These are phyloP conservation scores for Parotia lawesii DNA, from an alignment of 2,113 vertebrate species.

Conservation along the genomic window DNA sequence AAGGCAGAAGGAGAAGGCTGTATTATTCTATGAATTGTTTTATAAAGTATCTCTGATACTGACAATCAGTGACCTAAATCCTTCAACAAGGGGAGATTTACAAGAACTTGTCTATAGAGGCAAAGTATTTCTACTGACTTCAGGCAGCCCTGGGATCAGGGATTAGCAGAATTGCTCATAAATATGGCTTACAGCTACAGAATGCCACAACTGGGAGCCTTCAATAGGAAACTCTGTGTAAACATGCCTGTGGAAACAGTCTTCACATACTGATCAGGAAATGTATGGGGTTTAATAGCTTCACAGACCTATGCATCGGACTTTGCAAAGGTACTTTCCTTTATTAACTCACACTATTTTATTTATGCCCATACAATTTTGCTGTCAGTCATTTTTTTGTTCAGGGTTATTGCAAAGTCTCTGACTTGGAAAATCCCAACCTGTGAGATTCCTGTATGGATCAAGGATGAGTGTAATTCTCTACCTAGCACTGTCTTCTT, in stretches of 20 bases:
- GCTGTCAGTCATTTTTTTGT: background rate
- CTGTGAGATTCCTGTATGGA: background rate
- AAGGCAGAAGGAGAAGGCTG: slow-evolving; percentile 58
- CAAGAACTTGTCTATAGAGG: slow-evolving; percentile 64
- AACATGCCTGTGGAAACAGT: slow-evolving; percentile 38
- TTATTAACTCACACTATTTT: background rate
- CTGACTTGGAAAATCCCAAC: background rate
- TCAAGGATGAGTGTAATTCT: background rate
- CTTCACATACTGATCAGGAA: slow-evolving; percentile 3
- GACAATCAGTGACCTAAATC: slow-evolving; percentile 76
- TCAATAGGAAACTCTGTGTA: slow-evolving; percentile 28
- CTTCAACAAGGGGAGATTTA: slow-evolving; percentile 74
- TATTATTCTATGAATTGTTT: slow-evolving; percentile 67
- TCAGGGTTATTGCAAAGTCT: background rate
- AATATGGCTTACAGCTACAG: slow-evolving; percentile 53
- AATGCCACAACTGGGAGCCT: slow-evolving; percentile 53
- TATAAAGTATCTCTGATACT: slow-evolving; percentile 68
- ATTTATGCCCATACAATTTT: background rate
- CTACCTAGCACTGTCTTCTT: background rate
- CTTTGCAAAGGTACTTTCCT: background rate
- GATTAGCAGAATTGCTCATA: slow-evolving; percentile 68
- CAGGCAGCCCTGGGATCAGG: slow-evolving; percentile 51
- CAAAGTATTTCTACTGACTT: slow-evolving; percentile 56
- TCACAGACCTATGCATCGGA: background rate
- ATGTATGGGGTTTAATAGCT: background rate